phyloP scores from a whole-genome alignment of 2,113 vertebrate species.

The Muntiacus muntjak region DNA sequence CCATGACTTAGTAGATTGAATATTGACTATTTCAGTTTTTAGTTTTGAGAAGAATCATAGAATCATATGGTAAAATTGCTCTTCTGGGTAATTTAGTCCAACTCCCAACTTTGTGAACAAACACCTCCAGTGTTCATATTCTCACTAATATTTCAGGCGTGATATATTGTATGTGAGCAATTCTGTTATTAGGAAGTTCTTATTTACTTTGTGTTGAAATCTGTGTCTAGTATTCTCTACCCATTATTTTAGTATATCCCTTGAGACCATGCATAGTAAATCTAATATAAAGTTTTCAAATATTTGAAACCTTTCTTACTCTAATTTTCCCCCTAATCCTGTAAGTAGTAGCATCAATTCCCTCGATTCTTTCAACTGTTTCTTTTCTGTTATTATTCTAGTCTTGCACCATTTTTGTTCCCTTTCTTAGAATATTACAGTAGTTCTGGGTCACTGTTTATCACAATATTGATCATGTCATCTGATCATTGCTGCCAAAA shows the following conservation, averaged over 20 bases:
- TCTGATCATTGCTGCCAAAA: constrained; percentile 20
- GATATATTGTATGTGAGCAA: neutral
- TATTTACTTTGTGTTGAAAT: neutral
- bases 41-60: neutral
- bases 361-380: neutral
- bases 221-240: neutral
- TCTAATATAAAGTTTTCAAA: constrained; percentile 20
- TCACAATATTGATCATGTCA: constrained; percentile 16
- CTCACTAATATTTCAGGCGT: neutral
- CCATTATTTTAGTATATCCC: constrained; percentile 1
- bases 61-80: neutral
- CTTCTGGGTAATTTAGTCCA: neutral
- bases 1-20: neutral
- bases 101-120: neutral
- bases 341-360: neutral
- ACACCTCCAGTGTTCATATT: neutral
- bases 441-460: constrained; percentile 15
- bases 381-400: neutral
- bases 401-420: neutral
- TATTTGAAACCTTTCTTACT: neutral
- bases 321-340: neutral
- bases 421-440: constrained; percentile 3
- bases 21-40: neutral
- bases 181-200: neutral
- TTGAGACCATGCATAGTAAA: neutral